Evolutionary conservation across 2,888 invertebrate species (phyloP).

Genomic region (Timandra comae): DNA sequence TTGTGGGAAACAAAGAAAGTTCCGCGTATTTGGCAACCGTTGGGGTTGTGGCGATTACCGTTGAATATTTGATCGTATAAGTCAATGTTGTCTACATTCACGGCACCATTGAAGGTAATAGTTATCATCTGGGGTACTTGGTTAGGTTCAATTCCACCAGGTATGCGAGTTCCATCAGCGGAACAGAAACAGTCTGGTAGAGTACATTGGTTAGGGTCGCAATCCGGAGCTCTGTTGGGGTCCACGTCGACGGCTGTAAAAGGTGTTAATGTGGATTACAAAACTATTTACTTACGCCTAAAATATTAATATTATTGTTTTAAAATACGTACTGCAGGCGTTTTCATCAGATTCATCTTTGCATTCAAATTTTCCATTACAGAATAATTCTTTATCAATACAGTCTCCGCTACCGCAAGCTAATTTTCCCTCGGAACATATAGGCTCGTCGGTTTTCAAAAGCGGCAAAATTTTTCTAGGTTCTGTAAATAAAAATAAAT

Average conservation of each 20-base stretch:
- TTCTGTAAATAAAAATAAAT: slow-evolving; percentile 76
- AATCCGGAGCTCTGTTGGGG: slow-evolving; percentile 94
- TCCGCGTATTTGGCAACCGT: slow-evolving; percentile 91
- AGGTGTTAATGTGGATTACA: neutral
- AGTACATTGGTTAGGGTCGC: slow-evolving; percentile 91
- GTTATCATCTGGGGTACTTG: slow-evolving; percentile 96
- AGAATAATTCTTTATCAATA: slow-evolving; percentile 93
- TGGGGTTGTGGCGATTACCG: slow-evolving; percentile 89
- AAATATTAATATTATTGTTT: too few species aligned
- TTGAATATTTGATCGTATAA: slow-evolving; percentile 93
- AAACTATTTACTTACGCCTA: neutral
- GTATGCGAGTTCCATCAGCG: slow-evolving; percentile 92
- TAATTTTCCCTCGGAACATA: slow-evolving; percentile 92
- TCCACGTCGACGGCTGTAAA: slow-evolving; percentile 89
- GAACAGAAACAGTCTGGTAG: slow-evolving; percentile 96
- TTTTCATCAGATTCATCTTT: slow-evolving; percentile 97
- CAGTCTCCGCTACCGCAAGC: slow-evolving; percentile 96
- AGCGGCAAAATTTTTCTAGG: slow-evolving; percentile 92
- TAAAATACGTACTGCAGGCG: slow-evolving; percentile 89
- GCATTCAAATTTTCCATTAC: slow-evolving; percentile 94
- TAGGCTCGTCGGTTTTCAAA: slow-evolving; percentile 94
- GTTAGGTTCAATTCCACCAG: slow-evolving; percentile 87
- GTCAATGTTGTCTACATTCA: slow-evolving; percentile 95
- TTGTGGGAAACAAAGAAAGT: slow-evolving; percentile 96
- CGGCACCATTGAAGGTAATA: slow-evolving; percentile 93